Evolutionary conservation across 2,113 vertebrate genomes (phyloP).

Genomic region (Diadophis punctatus): DNA sequence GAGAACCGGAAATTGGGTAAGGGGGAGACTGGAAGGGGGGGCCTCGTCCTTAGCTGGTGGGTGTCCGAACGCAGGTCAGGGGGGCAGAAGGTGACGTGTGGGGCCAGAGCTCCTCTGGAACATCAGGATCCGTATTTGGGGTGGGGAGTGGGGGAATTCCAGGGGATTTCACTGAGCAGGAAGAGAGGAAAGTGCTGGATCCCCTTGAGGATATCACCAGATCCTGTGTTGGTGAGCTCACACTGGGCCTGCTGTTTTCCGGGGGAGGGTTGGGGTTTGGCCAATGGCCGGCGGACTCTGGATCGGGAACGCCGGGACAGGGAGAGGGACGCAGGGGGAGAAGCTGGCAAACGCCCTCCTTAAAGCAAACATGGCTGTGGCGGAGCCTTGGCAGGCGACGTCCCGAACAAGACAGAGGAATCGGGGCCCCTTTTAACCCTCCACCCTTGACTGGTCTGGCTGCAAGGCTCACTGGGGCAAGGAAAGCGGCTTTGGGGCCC

Average conservation of each 20-base stretch:
- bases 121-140: not conserved
- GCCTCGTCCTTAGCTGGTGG: not conserved
- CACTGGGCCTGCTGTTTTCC: not conserved
- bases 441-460: not conserved
- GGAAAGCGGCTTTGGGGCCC: not conserved
- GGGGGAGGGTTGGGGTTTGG: not conserved
- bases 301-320: not conserved
- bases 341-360: not conserved
- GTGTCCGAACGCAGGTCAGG: not conserved
- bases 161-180: not conserved
- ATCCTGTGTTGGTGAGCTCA: not conserved
- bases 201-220: not conserved
- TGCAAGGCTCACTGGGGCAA: not conserved
- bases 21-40: accelerated
- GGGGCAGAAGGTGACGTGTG: not conserved
- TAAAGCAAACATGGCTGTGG: not conserved
- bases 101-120: not conserved
- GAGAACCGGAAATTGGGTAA: not conserved
- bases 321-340: not conserved
- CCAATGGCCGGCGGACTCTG: not conserved
- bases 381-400: not conserved
- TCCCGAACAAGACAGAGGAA: not conserved
- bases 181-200: not conserved
- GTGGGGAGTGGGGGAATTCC: not conserved
- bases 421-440: not conserved